Conservation (phyloP, 2,888 invertebrate species). For the Erebia aethiops region DNA sequence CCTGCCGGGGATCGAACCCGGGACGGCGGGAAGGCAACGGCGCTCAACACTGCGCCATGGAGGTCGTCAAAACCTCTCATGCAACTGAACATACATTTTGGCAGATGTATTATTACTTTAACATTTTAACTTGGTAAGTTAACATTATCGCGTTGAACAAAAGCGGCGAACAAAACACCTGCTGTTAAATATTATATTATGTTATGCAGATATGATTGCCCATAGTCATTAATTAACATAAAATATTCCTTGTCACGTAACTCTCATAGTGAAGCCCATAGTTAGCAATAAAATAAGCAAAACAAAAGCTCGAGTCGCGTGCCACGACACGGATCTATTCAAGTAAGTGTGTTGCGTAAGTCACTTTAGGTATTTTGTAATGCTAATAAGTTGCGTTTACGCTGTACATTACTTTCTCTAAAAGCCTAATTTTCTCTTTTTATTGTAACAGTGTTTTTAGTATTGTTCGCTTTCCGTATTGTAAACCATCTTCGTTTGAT, state of each 20-base stretch:
- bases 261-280: not conserved
- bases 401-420: constrained; percentile 60
- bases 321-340: constrained; percentile 26
- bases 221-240: not conserved
- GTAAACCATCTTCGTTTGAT: too few relatives aligned
- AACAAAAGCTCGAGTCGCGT: not conserved
- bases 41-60: too few relatives aligned
- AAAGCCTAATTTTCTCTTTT: constrained; percentile 65
- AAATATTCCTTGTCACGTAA: constrained; percentile 2
- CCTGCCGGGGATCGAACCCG: too few relatives aligned
- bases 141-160: too few relatives aligned
- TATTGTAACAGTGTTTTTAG: constrained; percentile 44
- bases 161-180: too few relatives aligned
- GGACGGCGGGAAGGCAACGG: too few relatives aligned
- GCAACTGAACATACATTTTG: too few relatives aligned
- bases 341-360: constrained; percentile 45
- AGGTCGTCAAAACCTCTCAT: too few relatives aligned
- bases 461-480: too few relatives aligned
- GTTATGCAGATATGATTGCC: not conserved
- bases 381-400: constrained; percentile 50
- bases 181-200: too few relatives aligned
- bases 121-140: too few relatives aligned
- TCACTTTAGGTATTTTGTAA: constrained; percentile 47
- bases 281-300: not conserved
- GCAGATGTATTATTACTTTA: too few relatives aligned